Conservation (phyloP, 2,113 vertebrate species). For the Numida meleagris region DNA sequence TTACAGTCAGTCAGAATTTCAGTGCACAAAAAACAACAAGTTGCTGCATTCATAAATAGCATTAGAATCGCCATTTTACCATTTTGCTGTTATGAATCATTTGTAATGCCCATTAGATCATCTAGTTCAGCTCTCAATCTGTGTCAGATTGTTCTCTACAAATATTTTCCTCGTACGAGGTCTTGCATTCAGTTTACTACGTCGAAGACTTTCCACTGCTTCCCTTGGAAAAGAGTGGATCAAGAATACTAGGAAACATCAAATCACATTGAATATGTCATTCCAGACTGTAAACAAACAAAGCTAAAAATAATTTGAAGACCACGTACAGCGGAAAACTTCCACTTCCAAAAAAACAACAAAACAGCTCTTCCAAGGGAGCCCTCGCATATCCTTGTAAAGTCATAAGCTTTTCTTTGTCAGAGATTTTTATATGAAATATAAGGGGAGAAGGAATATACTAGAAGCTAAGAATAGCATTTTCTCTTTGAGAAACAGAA, state of each 20-base stretch:
- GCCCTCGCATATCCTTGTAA: background rate
- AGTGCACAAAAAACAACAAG: background rate
- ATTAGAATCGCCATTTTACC: background rate
- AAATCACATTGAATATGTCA: slow-evolving; percentile 59
- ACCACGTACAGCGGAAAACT: slow-evolving; percentile 41
- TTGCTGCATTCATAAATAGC: background rate
- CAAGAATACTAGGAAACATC: slow-evolving; percentile 64
- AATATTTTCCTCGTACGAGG: slow-evolving; percentile 8
- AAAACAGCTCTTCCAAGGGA: background rate
- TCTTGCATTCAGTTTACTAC: slow-evolving; percentile 14
- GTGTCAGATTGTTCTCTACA: slow-evolving; percentile 46
- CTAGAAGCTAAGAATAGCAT: background rate
- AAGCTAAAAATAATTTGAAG: slow-evolving; percentile 55
- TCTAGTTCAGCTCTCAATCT: background rate
- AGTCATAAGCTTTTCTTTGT: background rate
- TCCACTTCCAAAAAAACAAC: background rate
- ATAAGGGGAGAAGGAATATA: background rate
- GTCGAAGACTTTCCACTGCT: slow-evolving; percentile 18
- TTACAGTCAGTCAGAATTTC: background rate
- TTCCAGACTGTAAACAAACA: slow-evolving; percentile 60
- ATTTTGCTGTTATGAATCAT: slow-evolving; percentile 29
- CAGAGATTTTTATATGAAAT: background rate
- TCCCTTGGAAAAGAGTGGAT: slow-evolving; percentile 46
- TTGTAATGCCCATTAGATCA: slow-evolving; percentile 43
- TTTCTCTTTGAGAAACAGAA: background rate